Conservation (phyloP, 2,113 vertebrate genomes). For the Dryoscopus gambensis region DNA sequence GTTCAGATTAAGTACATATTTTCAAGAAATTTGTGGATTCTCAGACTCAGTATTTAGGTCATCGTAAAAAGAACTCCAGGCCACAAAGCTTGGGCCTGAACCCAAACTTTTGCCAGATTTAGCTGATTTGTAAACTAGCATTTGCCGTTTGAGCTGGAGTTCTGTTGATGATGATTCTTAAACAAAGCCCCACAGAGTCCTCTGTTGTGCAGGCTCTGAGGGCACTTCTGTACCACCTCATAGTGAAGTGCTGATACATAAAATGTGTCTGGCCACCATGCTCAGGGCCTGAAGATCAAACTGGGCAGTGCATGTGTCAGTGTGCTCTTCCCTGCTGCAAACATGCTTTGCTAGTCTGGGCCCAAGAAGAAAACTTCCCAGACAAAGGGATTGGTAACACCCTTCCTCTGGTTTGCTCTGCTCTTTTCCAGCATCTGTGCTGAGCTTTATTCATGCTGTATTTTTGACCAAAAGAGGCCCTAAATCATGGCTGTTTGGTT, state of each 20-base stretch:
- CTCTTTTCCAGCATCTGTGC: background rate
- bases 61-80: background rate
- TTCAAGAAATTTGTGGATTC: slow-evolving; percentile 15
- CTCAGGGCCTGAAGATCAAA: background rate
- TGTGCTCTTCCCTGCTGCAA: background rate
- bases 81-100: background rate
- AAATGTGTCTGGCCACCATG: background rate
- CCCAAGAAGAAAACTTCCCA: background rate
- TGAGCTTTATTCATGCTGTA: background rate
- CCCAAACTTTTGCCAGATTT: background rate
- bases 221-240: accelerated
- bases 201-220: background rate
- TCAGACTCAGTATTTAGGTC: background rate
- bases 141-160: background rate
- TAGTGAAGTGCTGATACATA: accelerated
- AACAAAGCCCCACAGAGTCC: background rate
- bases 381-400: background rate
- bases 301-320: background rate
- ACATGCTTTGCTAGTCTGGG: background rate
- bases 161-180: background rate
- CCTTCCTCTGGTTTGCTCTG: background rate
- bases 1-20: slow-evolving; percentile 23
- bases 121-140: background rate
- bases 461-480: background rate
- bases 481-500: background rate